Percentiles rank a stretch among this genome's conserved stretches.
These are phyloP conservation scores for Microvelia longipes DNA, from an alignment of 1,140 invertebrate species.

Conservation along the genomic window DNA sequence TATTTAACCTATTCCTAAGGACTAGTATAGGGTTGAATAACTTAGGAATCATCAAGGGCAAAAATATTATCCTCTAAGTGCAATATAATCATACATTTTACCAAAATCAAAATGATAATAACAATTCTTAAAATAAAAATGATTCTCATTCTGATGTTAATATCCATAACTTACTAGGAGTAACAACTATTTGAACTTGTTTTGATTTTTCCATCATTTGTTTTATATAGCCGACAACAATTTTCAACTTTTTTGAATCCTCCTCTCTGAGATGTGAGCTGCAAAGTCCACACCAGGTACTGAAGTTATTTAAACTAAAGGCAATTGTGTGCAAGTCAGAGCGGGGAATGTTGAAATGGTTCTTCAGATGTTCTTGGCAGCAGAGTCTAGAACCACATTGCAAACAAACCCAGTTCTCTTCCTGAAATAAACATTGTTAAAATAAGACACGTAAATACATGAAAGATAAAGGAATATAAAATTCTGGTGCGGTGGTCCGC, in stretches of 20 bases:
- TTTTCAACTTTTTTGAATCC: neutral
- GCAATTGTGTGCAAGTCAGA: constrained; percentile 59
- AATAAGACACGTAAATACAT: neutral
- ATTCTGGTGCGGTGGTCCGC: too few relatives aligned
- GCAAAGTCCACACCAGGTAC: constrained; percentile 55
- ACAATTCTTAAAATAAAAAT: too few relatives aligned
- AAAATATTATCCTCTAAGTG: too few relatives aligned
- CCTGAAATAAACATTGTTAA: constrained; percentile 12
- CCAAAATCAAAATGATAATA: too few relatives aligned
- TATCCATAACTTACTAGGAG: neutral
- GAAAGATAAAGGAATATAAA: too few relatives aligned
- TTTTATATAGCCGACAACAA: neutral
- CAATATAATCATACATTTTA: too few relatives aligned
- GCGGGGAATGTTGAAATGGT: constrained; percentile 56
- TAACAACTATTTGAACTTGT: constrained; percentile 7
- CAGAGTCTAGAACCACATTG: constrained; percentile 56
- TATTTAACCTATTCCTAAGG: too few relatives aligned
- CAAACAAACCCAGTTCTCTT: constrained; percentile 33
- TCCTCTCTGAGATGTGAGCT: constrained; percentile 31
- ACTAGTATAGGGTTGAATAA: too few relatives aligned
- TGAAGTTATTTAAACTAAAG: constrained; percentile 53
- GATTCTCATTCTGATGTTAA: too few relatives aligned
- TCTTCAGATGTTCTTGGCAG: constrained; percentile 55
- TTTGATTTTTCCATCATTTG: constrained; percentile 7
- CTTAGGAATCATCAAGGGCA: too few relatives aligned